Percentiles rank a stretch among this genome's conserved stretches.
Evolutionary conservation across 1,140 invertebrate species (phyloP).

Genomic region (Drosophila asahinai): DNA sequence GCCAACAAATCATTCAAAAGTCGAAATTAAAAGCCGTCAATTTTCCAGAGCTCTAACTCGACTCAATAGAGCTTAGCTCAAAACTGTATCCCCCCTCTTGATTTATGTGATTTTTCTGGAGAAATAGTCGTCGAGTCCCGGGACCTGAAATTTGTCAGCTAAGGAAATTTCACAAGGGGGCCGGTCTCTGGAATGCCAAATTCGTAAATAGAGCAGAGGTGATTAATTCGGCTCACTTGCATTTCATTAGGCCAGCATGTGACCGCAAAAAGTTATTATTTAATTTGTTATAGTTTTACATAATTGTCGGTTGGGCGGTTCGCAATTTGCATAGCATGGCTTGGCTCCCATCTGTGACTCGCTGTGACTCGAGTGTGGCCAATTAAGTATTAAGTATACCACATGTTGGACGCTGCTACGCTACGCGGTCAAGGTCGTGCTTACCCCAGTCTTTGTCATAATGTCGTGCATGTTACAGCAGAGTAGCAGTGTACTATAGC

Average conservation of each 20-base stretch:
- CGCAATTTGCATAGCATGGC: slow-evolving; percentile 39
- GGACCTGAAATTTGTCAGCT: slow-evolving; percentile 26
- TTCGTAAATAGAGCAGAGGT: neutral
- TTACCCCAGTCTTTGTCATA: slow-evolving; percentile 53
- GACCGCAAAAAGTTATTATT: slow-evolving; percentile 51
- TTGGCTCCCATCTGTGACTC: slow-evolving; percentile 24
- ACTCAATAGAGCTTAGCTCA: slow-evolving; percentile 7
- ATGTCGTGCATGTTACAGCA: slow-evolving; percentile 69
- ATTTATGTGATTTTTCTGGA: slow-evolving; percentile 57
- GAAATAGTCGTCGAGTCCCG: neutral
- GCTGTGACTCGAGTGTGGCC: slow-evolving; percentile 50
- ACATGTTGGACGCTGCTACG: slow-evolving; percentile 64
- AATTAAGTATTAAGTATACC: slow-evolving; percentile 73
- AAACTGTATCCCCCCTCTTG: slow-evolving; percentile 21
- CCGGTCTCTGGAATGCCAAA: neutral
- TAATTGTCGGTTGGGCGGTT: slow-evolving; percentile 58
- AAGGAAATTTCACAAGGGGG: slow-evolving; percentile 29
- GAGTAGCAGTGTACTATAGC: slow-evolving; percentile 1
- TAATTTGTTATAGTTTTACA: slow-evolving; percentile 67
- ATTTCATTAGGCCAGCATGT: slow-evolving; percentile 31
- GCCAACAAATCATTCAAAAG: slow-evolving; percentile 67
- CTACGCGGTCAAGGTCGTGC: slow-evolving; percentile 71
- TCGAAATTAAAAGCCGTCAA: slow-evolving; percentile 68
- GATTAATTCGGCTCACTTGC: slow-evolving; percentile 10
- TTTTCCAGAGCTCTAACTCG: slow-evolving; percentile 16